Percentiles rank a stretch among this genome's conserved stretches.
Evolutionary conservation across 1,140 invertebrate species (phyloP).

Genomic region (Brachionus rotundiformis): DNA sequence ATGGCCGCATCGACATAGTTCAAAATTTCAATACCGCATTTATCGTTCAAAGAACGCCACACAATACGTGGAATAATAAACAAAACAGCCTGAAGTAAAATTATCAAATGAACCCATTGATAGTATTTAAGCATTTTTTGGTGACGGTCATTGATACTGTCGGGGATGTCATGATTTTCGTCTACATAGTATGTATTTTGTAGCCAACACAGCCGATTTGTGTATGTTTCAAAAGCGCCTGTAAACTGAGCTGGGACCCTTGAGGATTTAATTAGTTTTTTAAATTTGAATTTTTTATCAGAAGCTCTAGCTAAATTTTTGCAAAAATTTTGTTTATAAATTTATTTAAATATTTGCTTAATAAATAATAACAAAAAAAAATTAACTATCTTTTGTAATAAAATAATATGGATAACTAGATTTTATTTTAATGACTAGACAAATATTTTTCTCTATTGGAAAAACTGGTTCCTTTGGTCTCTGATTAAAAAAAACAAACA

Average conservation of each 20-base stretch:
- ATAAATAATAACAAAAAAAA: too few relatives aligned
- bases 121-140: slow-evolving; percentile 52
- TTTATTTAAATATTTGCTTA: too few relatives aligned
- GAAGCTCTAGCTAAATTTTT: too few relatives aligned
- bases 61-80: slow-evolving; percentile 83
- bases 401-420: too few relatives aligned
- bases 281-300: too few relatives aligned
- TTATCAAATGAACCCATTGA: slow-evolving; percentile 76
- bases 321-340: too few relatives aligned
- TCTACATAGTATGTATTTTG: slow-evolving; percentile 54
- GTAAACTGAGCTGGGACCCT: slow-evolving; percentile 55
- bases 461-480: too few relatives aligned
- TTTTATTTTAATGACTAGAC: too few relatives aligned
- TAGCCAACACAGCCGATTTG: slow-evolving; percentile 55
- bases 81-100: slow-evolving; percentile 82
- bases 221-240: slow-evolving; percentile 53
- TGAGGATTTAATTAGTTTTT: background rate
- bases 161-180: slow-evolving; percentile 36
- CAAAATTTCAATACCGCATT: slow-evolving; percentile 50
- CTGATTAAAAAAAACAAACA: too few relatives aligned
- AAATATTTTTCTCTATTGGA: too few relatives aligned
- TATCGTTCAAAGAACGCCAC: slow-evolving; percentile 57
- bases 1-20: slow-evolving; percentile 50
- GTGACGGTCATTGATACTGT: background rate
- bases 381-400: too few relatives aligned